Conservation (phyloP, 2,797 vertebrate genomes). For the Psittacula derbiana region DNA sequence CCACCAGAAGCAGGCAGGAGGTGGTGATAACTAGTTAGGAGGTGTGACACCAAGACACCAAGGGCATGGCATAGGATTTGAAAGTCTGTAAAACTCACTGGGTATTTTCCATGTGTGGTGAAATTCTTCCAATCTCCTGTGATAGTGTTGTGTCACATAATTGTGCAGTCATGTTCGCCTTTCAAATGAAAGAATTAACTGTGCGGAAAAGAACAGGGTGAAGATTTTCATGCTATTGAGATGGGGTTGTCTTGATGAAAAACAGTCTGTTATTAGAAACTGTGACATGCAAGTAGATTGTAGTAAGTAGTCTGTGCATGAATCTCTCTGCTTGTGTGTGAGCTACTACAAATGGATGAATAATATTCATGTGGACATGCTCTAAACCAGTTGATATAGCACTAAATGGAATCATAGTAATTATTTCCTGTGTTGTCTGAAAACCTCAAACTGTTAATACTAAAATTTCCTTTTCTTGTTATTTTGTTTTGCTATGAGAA, state of each 20-base stretch:
- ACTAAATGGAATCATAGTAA: neutral
- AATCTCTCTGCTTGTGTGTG: neutral
- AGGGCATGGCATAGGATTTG: neutral
- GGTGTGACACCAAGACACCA: neutral
- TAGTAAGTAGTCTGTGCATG: neutral
- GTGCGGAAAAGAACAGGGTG: neutral
- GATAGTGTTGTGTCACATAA: neutral
- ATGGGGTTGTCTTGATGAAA: neutral
- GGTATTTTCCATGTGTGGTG: neutral
- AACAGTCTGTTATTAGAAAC: neutral
- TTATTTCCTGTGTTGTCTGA: neutral
- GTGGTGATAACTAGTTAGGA: neutral
- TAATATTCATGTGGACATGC: neutral
- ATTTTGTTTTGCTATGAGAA: neutral
- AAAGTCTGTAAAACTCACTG: neutral
- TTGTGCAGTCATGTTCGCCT: neutral
- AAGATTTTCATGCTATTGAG: neutral
- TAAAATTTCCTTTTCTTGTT: neutral
- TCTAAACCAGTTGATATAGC: accelerated
- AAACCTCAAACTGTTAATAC: neutral
- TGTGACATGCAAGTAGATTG: neutral
- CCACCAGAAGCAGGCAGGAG: neutral
- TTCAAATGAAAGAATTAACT: neutral
- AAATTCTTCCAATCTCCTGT: neutral
- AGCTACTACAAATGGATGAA: neutral